Base-by-base conservation (phyloP, 2,797 vertebrate species). In the Acipenser transmontanus region DNA sequence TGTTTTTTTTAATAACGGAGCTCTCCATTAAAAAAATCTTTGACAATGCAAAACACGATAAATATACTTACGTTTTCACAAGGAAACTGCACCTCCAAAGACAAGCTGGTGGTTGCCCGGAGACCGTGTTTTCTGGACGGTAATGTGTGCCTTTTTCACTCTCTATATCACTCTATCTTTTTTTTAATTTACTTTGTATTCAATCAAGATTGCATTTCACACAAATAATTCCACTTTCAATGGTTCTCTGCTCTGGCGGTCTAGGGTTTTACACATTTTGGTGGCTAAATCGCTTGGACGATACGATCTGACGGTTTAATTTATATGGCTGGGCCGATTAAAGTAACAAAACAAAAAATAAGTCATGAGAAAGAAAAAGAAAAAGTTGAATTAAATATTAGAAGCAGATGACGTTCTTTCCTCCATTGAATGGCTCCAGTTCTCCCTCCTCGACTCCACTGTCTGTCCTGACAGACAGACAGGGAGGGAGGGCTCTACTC, bases 351-450 rank as follows among this genome's bases (percentile, higher is more conserved):
- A 71, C 71, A 79, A 76, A 80, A 73, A 74, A 74, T 68, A 68
- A 73, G 34, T 3, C 34, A 34, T 34, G 34, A 34, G 74, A 82
- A 52, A 65, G 10, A 51, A 57, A 63, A 67, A 62, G 20, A 69
- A 74, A 69, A 71, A 71, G 77, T 78, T 80, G 80, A 81, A 79
- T 81, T 69, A 86, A 81, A 84, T 78, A 82, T 83, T 84, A 82
- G 73, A 84, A 68, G 72, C 81, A 78, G 81, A 87, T 91, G 88
- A 89, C 89, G 89, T 89, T 84, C 78, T 81, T 78, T 72, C 77
- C 81, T 85, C 87, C 80, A 86, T 88, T 85, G 82, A 86, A 80
- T 88, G 84, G 85, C 86, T 87, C 87, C 78, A 85, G 86, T 85
- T 88, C 84, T 91, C 86, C 87, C 82, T 85, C 83, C 34, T 34